phyloP scores from a whole-genome alignment of 35 echinoderm and acorn worm genomes.

The Stichopus chloronotus region DNA sequence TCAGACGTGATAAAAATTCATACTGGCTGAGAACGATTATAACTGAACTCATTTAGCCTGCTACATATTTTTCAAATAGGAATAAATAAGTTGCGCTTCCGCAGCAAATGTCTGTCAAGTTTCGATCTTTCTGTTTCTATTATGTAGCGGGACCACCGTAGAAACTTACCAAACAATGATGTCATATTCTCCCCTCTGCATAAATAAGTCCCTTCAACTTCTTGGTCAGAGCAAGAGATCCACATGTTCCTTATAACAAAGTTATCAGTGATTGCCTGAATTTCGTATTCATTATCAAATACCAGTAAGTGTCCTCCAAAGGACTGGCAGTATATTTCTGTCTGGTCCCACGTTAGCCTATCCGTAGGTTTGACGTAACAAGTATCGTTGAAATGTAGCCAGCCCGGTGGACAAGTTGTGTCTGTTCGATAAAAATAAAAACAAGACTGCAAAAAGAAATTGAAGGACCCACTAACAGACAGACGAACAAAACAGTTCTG shows the following conservation, averaged over 20 bases:
- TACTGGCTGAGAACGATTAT: too few species aligned
- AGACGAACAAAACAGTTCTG: too few species aligned
- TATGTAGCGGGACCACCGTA: too few species aligned
- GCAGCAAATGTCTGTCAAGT: too few species aligned
- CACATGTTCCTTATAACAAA: background rate
- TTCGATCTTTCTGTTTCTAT: too few species aligned
- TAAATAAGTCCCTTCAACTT: background rate
- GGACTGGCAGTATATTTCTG: conserved; percentile 12
- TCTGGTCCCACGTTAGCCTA: background rate
- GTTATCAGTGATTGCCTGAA: background rate
- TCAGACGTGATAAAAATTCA: too few species aligned
- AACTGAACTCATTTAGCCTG: too few species aligned
- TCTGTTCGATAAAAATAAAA: background rate
- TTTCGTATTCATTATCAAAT: background rate
- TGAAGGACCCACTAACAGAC: too few species aligned
- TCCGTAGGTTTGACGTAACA: background rate
- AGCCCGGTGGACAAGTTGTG: background rate
- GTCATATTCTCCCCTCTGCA: conserved; percentile 1
- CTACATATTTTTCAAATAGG: too few species aligned
- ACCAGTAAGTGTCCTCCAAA: conserved; percentile 22
- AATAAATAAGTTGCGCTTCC: too few species aligned
- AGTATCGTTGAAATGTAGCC: background rate
- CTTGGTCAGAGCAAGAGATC: background rate
- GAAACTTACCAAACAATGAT: background rate
- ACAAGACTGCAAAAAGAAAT: background rate